Base-by-base conservation (phyloP, 2,113 vertebrate species). In the Anhinga rufa region DNA sequence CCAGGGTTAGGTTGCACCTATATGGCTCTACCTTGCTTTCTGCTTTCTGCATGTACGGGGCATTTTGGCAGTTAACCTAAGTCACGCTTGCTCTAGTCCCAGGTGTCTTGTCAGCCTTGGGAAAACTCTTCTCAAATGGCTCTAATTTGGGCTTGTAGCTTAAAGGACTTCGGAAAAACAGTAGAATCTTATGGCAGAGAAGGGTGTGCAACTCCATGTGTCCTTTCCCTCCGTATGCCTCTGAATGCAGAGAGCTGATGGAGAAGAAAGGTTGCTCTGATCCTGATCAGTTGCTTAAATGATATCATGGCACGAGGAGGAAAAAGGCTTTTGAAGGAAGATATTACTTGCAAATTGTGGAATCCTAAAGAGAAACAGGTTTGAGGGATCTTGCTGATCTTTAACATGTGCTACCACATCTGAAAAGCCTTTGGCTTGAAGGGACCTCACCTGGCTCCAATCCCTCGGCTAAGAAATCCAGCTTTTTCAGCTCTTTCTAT, bases 391-490 rank as follows among this genome's bases (percentile, higher is more conserved):
- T 46, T 82, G 61, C 66, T 89, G 71, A 24, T 46, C 57, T 61
- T 40, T n/a, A n/a, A 17, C 11, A 8, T 0, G 4, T 0, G 2
- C 36, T 17, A 0, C 21, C n/a, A 68, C 20, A 21, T 24, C 54
- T 62, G 42, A 18, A 64, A 58, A 62, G 48, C n/a, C 42, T 55
- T 76, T 76, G 38, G 52, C 61, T 42, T 44, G 42, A 52, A 68
- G 66, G 49, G 38, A 25, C 38, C 28, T 82, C 62, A 29, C 29
- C 13, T 2, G 4, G 12, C 42, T 68, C 62, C 70, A 20, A 34
- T 31, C 36, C 31, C 42, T 62, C 4, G 9, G 10, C 38, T 34
- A 28, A n/a, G 42, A 60, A 60, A 28, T 19, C 48, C 29, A 8
- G 1, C 25, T 60, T 44, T 58, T 78, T 57, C 25, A 72, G 16